phyloP scores from a whole-genome alignment of 1,140 invertebrate genomes.

The Radopholus similis region DNA sequence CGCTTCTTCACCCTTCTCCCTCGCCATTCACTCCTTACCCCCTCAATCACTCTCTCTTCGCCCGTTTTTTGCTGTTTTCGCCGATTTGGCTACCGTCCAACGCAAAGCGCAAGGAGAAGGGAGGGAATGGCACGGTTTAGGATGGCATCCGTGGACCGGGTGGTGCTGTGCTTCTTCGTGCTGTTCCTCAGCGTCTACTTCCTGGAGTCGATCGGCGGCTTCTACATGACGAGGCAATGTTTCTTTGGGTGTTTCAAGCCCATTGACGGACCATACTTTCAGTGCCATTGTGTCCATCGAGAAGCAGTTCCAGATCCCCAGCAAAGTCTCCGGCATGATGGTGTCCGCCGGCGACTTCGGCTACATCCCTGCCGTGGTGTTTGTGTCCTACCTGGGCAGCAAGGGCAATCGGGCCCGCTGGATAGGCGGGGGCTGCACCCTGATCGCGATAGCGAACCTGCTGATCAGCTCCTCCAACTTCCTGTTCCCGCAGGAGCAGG shows the following conservation, averaged over 20 bases:
- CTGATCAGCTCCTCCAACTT: constrained; percentile 56
- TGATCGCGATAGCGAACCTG: constrained; percentile 56
- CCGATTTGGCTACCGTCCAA: background rate
- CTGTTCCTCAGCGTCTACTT: constrained; percentile 57
- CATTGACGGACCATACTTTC: background rate
- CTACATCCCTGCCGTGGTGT: constrained; percentile 56
- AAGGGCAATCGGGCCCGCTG: constrained; percentile 55
- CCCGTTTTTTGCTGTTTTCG: background rate
- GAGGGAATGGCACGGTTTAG: too few species aligned
- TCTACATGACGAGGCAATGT: constrained; percentile 58
- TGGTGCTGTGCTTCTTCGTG: constrained; percentile 46
- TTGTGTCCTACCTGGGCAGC: constrained; percentile 55
- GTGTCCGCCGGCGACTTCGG: constrained; percentile 56
- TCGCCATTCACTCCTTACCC: too few species aligned
- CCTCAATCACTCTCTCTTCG: background rate
- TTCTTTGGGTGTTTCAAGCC: background rate
- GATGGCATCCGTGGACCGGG: constrained; percentile 10
- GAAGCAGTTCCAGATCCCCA: constrained; percentile 57
- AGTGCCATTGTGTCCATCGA: constrained; percentile 49
- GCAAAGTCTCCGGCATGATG: constrained; percentile 55
- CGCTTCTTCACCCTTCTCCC: too few species aligned
- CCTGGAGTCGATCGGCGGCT: constrained; percentile 58
- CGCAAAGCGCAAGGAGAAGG: too few species aligned
- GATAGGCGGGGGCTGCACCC: constrained; percentile 54
- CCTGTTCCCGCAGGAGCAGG: constrained; percentile 40